phyloP scores from a whole-genome alignment of 2,888 invertebrate genomes.

The Belgica antarctica region DNA sequence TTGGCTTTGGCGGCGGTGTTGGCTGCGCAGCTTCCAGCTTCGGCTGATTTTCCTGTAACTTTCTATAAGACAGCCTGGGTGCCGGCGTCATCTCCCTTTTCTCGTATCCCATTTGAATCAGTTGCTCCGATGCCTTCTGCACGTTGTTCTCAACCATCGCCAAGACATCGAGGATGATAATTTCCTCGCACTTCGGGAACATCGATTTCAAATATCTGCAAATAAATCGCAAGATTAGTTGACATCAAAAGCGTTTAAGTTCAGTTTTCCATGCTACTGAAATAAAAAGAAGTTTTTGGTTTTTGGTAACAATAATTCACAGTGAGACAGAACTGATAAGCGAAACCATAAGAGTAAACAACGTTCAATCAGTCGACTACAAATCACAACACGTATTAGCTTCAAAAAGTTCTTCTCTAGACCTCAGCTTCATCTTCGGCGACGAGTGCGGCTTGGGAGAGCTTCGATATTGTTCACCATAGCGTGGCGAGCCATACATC shows the following conservation, averaged over 20 bases:
- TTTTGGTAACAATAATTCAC: background rate
- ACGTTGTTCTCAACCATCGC: conserved; percentile 88
- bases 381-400: conserved; percentile 10
- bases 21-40: conserved; percentile 48
- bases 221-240: conserved; percentile 38
- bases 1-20: conserved; percentile 61
- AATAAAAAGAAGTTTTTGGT: background rate
- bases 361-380: background rate
- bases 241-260: background rate
- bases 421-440: conserved; percentile 90
- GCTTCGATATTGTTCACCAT: conserved; percentile 59
- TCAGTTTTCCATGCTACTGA: conserved; percentile 2
- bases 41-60: conserved; percentile 51
- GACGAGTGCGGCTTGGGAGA: conserved; percentile 72
- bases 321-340: conserved; percentile 20
- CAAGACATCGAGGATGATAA: conserved; percentile 76
- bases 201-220: conserved; percentile 87
- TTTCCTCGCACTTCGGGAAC: conserved; percentile 88
- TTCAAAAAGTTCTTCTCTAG: conserved; percentile 38
- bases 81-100: conserved; percentile 69
- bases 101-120: conserved; percentile 77
- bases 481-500: conserved; percentile 61
- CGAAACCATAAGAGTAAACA: conserved; percentile 32
- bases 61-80: conserved; percentile 57
- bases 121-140: conserved; percentile 78